A percentile compares a stretch with the other conserved stretches of the same genome.
Evolutionary conservation across 2,888 invertebrate species (phyloP).

Genomic region (Leptinotarsa tumamoca): DNA sequence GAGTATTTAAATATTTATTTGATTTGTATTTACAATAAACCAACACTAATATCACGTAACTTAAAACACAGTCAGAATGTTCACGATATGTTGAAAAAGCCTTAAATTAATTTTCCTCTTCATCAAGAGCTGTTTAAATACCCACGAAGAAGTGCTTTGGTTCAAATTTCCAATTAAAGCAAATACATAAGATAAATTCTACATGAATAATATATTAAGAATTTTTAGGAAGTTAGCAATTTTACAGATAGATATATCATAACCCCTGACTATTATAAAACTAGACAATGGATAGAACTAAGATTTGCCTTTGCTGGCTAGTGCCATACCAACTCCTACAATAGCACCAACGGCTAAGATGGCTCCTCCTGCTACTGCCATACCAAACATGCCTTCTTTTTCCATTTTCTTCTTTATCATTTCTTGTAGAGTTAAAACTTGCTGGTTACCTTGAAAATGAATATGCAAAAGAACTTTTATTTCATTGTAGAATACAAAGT

Average conservation of each 20-base stretch:
- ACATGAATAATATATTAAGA: conserved; percentile 10
- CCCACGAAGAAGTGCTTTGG: neutral
- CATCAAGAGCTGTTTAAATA: neutral
- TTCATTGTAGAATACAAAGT: neutral
- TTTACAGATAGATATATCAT: conserved; percentile 21
- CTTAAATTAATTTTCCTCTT: neutral
- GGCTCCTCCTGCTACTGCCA: conserved; percentile 91
- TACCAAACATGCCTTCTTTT: conserved; percentile 89
- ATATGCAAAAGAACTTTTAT: too few species aligned
- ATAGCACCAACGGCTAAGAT: conserved; percentile 86
- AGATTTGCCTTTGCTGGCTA: conserved; percentile 66
- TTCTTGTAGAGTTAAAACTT: conserved; percentile 78
- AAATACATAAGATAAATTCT: neutral
- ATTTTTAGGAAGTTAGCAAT: conserved; percentile 14
- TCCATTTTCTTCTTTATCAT: conserved; percentile 91
- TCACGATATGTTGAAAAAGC: neutral
- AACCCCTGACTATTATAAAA: conserved; percentile 36
- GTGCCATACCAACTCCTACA: conserved; percentile 85
- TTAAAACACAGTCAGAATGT: neutral
- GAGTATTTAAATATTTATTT: neutral
- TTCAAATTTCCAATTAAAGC: neutral
- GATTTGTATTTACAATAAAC: conserved; percentile 4
- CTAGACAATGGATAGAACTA: conserved; percentile 41
- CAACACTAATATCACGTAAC: conserved; percentile 5
- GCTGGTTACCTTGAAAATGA: conserved; percentile 76